These are phyloP conservation scores for Sinelater perroti DNA, from an alignment of 2,888 invertebrate species.

Conservation along the genomic window DNA sequence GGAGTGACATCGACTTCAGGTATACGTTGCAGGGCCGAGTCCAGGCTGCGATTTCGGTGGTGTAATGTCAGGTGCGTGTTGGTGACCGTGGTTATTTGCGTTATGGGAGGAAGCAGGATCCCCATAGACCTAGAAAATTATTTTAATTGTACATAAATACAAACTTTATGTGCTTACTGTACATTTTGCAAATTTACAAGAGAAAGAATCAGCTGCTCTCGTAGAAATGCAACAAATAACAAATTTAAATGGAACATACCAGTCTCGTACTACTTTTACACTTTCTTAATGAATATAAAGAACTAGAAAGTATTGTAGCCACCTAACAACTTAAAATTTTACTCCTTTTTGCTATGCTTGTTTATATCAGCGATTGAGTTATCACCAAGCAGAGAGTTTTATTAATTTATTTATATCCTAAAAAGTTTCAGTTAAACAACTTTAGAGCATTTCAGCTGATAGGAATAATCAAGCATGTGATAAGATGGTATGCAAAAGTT, in stretches of 20 bases:
- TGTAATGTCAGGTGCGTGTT: conserved; percentile 70
- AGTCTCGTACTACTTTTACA: conserved; percentile 5
- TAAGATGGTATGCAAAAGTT: too few relatives aligned
- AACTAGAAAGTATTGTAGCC: conserved; percentile 9
- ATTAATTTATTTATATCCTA: too few relatives aligned
- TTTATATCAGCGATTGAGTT: too few relatives aligned
- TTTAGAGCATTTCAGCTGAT: too few relatives aligned
- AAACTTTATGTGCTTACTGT: too few relatives aligned
- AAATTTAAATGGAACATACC: conserved; percentile 1
- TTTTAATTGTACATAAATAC: too few relatives aligned
- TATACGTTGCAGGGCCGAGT: conserved; percentile 88
- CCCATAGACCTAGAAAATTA: conserved; percentile 68
- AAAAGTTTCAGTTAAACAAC: too few relatives aligned
- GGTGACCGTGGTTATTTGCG: conserved; percentile 63
- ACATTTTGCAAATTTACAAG: neutral
- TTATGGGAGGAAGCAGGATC: conserved; percentile 69
- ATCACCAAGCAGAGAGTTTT: too few relatives aligned
- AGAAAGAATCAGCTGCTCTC: neutral
- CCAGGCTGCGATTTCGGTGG: conserved; percentile 88
- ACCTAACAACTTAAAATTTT: too few relatives aligned
- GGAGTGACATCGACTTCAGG: conserved; percentile 82
- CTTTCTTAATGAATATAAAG: conserved; percentile 12
- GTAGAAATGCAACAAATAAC: too few relatives aligned
- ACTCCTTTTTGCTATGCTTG: too few relatives aligned
- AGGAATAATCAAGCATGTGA: too few relatives aligned